Percentiles rank a stretch among this genome's conserved stretches.
Conservation (phyloP, 2,113 vertebrate genomes). For the Menidia beryllina region DNA sequence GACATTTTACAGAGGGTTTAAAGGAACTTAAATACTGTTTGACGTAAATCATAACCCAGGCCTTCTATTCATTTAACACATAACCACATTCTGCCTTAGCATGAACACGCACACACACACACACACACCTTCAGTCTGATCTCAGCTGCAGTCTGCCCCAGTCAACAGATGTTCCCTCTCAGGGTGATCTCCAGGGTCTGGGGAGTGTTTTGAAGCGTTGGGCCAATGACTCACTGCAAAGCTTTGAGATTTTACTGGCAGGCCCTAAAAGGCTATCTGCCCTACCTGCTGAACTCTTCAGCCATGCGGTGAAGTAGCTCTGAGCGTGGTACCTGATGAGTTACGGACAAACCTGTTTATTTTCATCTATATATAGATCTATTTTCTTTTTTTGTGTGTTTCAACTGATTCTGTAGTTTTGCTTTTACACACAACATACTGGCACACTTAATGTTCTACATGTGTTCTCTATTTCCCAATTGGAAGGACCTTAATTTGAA, state of each 20-base stretch:
- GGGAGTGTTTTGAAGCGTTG: conserved; percentile 66
- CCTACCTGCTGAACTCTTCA: conserved; percentile 55
- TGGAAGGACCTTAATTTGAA: conserved; percentile 33
- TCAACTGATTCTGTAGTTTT: no score
- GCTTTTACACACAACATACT: neutral
- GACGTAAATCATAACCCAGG: conserved; percentile 33
- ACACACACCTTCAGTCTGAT: conserved; percentile 37
- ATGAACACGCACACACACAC: conserved; percentile 25
- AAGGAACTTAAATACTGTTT: conserved; percentile 33
- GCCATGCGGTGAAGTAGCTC: conserved; percentile 47
- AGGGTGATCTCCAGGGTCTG: conserved; percentile 73
- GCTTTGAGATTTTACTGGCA: conserved; percentile 65
- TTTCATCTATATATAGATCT: neutral
- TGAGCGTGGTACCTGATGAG: conserved; percentile 24
- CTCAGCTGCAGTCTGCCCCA: conserved; percentile 51
- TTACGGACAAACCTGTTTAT: neutral
- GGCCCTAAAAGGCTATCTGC: conserved; percentile 57
- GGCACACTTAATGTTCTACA: conserved; percentile 23
- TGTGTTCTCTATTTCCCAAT: conserved; percentile 53
- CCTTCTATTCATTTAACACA: neutral
- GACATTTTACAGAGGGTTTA: conserved; percentile 14
- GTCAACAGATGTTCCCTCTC: conserved; percentile 74
- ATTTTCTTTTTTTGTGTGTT: neutral
- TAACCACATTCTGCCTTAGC: conserved; percentile 9
- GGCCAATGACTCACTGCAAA: conserved; percentile 67